Percentiles rank a stretch among this genome's conserved stretches.
Evolutionary conservation across 2,888 invertebrate species (phyloP).

Genomic region (Oscheius onirici): DNA sequence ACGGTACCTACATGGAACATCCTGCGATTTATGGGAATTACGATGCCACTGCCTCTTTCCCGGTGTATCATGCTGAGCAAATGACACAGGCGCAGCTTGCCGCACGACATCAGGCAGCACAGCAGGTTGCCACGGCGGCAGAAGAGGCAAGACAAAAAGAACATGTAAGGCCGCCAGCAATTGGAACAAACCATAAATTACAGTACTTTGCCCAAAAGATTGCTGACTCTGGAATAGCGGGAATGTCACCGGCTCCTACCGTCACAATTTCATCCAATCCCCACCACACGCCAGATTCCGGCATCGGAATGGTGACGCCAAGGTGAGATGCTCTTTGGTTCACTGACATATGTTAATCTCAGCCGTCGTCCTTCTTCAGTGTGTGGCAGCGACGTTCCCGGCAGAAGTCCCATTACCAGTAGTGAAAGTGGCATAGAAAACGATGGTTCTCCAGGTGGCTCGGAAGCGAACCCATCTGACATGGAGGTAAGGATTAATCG

Average conservation of each 20-base stretch:
- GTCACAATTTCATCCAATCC: not conserved
- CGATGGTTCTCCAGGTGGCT: slow-evolving; percentile 23
- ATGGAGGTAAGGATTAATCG: slow-evolving; percentile 2
- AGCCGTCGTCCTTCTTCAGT: slow-evolving; percentile 17
- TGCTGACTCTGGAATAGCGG: slow-evolving; percentile 3
- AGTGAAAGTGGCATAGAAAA: slow-evolving; percentile 24
- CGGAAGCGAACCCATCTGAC: slow-evolving; percentile 18
- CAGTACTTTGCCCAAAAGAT: slow-evolving; percentile 23
- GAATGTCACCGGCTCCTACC: slow-evolving; percentile 7
- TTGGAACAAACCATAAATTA: not conserved
- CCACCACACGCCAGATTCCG: slow-evolving; percentile 12
- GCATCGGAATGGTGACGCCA: not conserved
- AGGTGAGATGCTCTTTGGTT: not conserved
- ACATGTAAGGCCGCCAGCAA: too few species aligned
- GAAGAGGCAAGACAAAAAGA: slow-evolving; percentile 15
- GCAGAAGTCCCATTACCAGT: slow-evolving; percentile 18
- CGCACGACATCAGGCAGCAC: slow-evolving; percentile 19
- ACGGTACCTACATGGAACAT: not conserved
- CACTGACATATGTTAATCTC: not conserved
- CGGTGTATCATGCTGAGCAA: slow-evolving; percentile 12
- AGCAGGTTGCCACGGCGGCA: slow-evolving; percentile 6
- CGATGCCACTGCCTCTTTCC: slow-evolving; percentile 2
- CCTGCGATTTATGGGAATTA: slow-evolving; percentile 12
- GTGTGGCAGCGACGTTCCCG: slow-evolving; percentile 8
- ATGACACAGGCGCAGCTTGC: slow-evolving; percentile 20